Base-by-base conservation (phyloP, 2,797 vertebrate genomes). In the Mergus octosetaceus region DNA sequence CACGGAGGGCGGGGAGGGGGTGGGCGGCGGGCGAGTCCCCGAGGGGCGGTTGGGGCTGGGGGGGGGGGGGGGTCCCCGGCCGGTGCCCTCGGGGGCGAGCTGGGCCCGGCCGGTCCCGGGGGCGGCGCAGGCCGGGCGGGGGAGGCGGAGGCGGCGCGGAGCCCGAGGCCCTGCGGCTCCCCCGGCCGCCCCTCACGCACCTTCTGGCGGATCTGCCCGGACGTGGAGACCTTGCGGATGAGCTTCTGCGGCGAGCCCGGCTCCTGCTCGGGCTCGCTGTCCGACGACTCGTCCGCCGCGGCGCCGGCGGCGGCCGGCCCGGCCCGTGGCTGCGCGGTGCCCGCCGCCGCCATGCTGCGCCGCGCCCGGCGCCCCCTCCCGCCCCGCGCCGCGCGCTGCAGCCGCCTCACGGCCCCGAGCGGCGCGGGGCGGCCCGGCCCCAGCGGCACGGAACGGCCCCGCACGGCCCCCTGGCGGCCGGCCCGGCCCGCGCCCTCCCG, bases 161-260 rank as follows among this genome's bases (percentile, higher is more conserved):
- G 86, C 89, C 93, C 90, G 62, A 93, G 91, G 93, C 96, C 86
- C 90, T 87, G 49, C 90, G 56, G 68, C 53, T 74, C 76, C 90
- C 80, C 88, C 60, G 61, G 86, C 85, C 91, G 81, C 39, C 85
- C 39, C 85, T 76, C 30, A 74, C 97, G 98, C 96, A 99, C 99
- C 99, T 99, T 99, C 98, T 99, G 99, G 64, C 99, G 98, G 97
- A 99, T 99, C 97, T 99, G 99, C 21, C 99, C 99, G 28, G 99
- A 99, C 64, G 99, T 99, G 80, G 99, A 99, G 93, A 99, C 99
- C 97, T 99, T 99, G 49, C 99, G 98, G 94, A 99, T 99, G 72
- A 99, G 98, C 95, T 99, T 99, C 98, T 99, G 99, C 74, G 98
- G 98, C 28, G 98, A 98, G 66, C 99, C 98, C 61, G 98, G 98